These are phyloP conservation scores for Speoplatyrhinus poulsoni DNA, from an alignment of 2,113 vertebrate genomes.

Conservation along the genomic window DNA sequence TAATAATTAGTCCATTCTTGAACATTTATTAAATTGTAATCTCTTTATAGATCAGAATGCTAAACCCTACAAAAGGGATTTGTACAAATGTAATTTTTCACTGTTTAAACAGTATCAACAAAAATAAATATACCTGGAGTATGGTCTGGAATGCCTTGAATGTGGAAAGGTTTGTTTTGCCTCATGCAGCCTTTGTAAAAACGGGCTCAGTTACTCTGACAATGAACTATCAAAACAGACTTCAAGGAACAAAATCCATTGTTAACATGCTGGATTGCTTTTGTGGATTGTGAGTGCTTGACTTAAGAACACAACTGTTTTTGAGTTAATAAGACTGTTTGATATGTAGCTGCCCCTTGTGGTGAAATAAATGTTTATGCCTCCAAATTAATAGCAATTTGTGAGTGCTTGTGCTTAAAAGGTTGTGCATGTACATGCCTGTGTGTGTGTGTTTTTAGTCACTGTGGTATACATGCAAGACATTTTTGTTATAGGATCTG, in stretches of 20 bases:
- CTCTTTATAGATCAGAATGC: too few species aligned
- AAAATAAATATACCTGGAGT: too few species aligned
- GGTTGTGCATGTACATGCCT: too few species aligned
- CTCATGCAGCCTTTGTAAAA: background rate
- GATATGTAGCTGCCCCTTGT: background rate
- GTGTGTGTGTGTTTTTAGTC: too few species aligned
- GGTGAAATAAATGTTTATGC: background rate
- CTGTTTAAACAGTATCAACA: too few species aligned
- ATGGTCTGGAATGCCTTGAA: background rate
- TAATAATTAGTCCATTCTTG: slow-evolving; percentile 16
- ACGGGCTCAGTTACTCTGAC: background rate
- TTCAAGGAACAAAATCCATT: background rate
- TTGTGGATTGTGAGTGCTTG: background rate
- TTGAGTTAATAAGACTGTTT: background rate
- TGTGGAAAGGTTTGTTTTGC: background rate
- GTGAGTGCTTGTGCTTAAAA: too few species aligned
- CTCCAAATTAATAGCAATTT: background rate
- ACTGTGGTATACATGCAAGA: too few species aligned
- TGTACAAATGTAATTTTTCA: too few species aligned
- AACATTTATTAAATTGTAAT: too few species aligned
- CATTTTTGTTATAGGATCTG: too few species aligned
- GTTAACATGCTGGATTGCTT: background rate
- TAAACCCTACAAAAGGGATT: too few species aligned
- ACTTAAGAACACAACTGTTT: background rate
- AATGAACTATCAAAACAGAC: background rate